Evolutionary conservation across 2,113 vertebrate species (phyloP), one percentile per base, ranked within the genome.

Genomic region (Indicator maculatus): DNA sequence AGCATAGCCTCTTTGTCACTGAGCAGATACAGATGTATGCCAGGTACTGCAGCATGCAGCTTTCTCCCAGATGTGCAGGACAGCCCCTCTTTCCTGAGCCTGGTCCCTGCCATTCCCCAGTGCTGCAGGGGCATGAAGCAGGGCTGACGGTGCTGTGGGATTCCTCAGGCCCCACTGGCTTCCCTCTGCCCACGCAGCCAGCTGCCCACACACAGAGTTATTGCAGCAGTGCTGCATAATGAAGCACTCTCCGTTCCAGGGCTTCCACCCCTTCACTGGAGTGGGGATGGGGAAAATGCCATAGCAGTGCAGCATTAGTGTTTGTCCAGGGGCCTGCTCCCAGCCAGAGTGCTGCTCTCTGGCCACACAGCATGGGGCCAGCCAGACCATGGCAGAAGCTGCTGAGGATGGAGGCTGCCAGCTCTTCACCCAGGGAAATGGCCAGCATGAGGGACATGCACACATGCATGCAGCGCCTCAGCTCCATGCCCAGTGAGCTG

Each of bases 91-190:
- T 85, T 86, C 88, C 86, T 60, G 39, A 85, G 74, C 63, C 74
- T 36, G 52, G 33, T 66, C 36, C 63, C 88, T 84, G 84, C 31
- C 60, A 5, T 82, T 47, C 82, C 58, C 56, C 30, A 76, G 41
- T n/a, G 67, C 45, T 88, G 80, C 93, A 85, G 66, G 36, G 91
- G n/a, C 69, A 64, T 79, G 81, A 53, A 89, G 78, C 56, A 63
- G 5, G 11, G 73, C 59, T 80, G 87, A 76, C 74, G 38, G 47
- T 94, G 91, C 93, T 91, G 73, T 8, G 82, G 96, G 88, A 96
- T 96, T 95, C 96, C 96, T 97, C 87, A 56, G 12, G 59, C 93
- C 96, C 94, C 84, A 83, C 86, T 96, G 94, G 96, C 91, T 96
- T 93, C 96, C 96, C 86, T 95, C 47, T 90, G 90, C 96, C 96